A percentile compares a stretch with the other conserved stretches of the same genome.
phyloP scores from a whole-genome alignment of 2,888 invertebrate species.

The Morinoia aosen region DNA sequence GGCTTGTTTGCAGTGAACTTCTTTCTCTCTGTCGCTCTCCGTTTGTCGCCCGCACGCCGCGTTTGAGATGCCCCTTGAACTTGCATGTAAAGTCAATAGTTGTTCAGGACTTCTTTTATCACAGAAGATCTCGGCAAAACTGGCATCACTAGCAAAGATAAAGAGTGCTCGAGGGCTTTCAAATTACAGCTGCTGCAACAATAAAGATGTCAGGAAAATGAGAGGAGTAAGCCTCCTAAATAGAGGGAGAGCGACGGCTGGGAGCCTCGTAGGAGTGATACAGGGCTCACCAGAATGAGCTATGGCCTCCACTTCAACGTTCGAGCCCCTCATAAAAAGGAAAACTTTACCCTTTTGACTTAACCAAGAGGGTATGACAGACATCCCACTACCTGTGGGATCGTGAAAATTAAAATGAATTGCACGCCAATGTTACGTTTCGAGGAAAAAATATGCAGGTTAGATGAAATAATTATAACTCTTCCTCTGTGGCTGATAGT shows the following conservation, averaged over 20 bases:
- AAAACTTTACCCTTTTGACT: background rate
- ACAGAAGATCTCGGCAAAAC: slow-evolving; percentile 26
- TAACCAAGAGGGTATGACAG: background rate
- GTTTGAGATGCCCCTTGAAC: background rate
- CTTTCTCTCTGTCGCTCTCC: background rate
- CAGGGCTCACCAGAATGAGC: background rate
- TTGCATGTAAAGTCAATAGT: slow-evolving; percentile 12
- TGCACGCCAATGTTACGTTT: background rate
- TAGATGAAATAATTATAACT: too few relatives aligned
- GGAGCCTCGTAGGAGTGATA: slow-evolving; percentile 3
- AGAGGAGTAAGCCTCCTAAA: slow-evolving; percentile 20
- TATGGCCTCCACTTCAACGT: background rate
- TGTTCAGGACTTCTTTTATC: background rate
- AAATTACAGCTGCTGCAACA: slow-evolving; percentile 31
- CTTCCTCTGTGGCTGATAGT: too few relatives aligned
- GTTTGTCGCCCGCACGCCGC: background rate
- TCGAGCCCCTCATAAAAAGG: background rate
- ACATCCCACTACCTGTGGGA: background rate
- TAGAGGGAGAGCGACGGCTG: slow-evolving; percentile 3
- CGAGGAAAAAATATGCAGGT: too few relatives aligned
- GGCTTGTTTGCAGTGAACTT: background rate
- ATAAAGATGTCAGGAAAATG: slow-evolving; percentile 9
- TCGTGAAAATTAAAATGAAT: background rate
- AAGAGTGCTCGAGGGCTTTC: slow-evolving; percentile 38
- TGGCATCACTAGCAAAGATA: slow-evolving; percentile 39